These are phyloP conservation scores for Pseudotriccus pelzelni DNA, from an alignment of 2,797 vertebrate genomes.

Conservation along the genomic window DNA sequence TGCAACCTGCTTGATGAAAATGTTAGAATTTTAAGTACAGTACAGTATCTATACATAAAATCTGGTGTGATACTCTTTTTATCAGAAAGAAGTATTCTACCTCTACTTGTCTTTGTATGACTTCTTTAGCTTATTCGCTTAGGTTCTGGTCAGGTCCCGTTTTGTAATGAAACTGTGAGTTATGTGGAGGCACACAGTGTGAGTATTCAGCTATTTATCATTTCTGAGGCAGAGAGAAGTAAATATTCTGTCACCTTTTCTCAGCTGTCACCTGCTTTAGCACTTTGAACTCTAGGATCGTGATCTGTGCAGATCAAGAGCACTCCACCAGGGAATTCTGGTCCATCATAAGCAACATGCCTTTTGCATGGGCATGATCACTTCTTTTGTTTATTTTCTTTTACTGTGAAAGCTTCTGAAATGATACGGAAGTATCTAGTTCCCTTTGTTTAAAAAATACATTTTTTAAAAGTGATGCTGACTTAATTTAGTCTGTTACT, in stretches of 20 bases:
- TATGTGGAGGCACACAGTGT: accelerated
- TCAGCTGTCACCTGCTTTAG: background rate
- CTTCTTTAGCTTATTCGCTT: background rate
- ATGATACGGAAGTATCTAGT: background rate
- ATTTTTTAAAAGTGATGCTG: background rate
- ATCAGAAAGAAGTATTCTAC: background rate
- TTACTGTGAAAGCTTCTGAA: background rate
- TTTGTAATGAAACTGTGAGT: background rate
- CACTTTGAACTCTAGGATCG: background rate
- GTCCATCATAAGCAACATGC: accelerated
- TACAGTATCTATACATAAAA: background rate
- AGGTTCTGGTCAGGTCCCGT: background rate
- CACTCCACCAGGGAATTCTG: background rate
- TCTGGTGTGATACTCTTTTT: too few relatives aligned
- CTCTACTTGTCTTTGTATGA: background rate
- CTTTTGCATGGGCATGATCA: background rate
- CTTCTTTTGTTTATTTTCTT: background rate
- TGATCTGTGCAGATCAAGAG: background rate
- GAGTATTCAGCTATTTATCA: background rate
- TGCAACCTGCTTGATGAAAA: background rate
- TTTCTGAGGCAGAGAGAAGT: background rate
- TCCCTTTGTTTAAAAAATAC: background rate
- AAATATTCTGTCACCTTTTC: background rate
- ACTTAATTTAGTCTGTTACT: background rate
- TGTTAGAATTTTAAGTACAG: background rate